Percentiles rank a stretch among this genome's conserved stretches.
Conservation (phyloP, 2,113 vertebrate genomes). For the Ictalurus punctatus region DNA sequence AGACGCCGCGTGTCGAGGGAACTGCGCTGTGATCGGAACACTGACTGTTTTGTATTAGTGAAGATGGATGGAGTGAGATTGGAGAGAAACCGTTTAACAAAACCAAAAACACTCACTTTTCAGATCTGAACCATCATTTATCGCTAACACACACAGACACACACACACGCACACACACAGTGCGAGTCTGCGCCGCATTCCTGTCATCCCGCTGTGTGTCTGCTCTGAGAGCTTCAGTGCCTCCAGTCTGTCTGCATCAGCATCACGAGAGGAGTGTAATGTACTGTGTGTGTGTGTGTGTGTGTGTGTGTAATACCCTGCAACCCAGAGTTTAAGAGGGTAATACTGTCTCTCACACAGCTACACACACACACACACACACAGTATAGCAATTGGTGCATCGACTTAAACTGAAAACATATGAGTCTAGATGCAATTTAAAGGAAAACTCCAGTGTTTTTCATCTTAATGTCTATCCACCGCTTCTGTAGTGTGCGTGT, state of each 20-base stretch:
- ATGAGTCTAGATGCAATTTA: background rate
- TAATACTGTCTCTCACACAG: slow-evolving; percentile 6
- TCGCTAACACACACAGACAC: slow-evolving; percentile 2
- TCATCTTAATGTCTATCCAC: background rate
- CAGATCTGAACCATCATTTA: slow-evolving; percentile 1
- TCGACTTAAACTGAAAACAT: background rate
- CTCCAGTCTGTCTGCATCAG: slow-evolving; percentile 38
- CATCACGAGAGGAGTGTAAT: slow-evolving; percentile 9
- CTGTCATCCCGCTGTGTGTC: slow-evolving; percentile 8
- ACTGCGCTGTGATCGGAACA: background rate
- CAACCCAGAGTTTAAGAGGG: background rate
- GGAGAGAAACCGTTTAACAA: background rate
- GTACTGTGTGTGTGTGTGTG: slow-evolving; percentile 16
- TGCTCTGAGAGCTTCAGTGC: slow-evolving; percentile 37
- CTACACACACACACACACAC: background rate
- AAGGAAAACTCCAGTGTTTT: background rate
- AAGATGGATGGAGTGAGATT: slow-evolving; percentile 1
- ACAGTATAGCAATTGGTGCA: background rate
- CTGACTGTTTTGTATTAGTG: background rate
- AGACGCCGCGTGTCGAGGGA: background rate
- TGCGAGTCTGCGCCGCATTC: background rate
- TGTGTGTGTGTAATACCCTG: slow-evolving; percentile 19
- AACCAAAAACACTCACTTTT: slow-evolving; percentile 3
- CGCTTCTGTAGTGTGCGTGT: background rate
- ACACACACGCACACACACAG: slow-evolving; percentile 22